These are phyloP conservation scores for Cataglyphis cursor DNA, from an alignment of 2,888 invertebrate species.

Conservation along the genomic window DNA sequence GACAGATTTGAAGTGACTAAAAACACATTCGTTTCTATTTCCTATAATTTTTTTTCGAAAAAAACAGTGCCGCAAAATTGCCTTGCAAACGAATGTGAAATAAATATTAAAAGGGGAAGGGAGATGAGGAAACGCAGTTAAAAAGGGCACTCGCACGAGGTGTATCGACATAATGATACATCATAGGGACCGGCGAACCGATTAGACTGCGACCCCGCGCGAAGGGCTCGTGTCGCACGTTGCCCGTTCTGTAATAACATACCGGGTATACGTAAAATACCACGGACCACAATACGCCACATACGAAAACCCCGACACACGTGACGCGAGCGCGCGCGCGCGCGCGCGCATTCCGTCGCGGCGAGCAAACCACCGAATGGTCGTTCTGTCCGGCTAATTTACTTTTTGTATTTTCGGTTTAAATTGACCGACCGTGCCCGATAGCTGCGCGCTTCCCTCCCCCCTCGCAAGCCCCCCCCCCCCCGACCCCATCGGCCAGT, in stretches of 20 bases:
- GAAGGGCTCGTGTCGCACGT: constrained; percentile 11
- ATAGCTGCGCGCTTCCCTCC: constrained; percentile 67
- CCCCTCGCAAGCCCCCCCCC: not conserved
- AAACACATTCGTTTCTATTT: not conserved
- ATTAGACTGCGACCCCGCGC: constrained; percentile 58
- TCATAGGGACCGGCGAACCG: not conserved
- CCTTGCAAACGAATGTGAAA: not conserved
- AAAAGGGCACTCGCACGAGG: not conserved
- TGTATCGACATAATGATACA: constrained; percentile 11
- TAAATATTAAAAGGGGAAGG: not conserved
- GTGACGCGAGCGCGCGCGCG: constrained; percentile 78
- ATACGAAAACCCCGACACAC: constrained; percentile 81
- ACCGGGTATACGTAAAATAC: constrained; percentile 83
- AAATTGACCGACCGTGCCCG: constrained; percentile 83
- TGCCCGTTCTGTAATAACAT: constrained; percentile 72
- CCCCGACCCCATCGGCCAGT: constrained; percentile 10
- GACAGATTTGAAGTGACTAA: not conserved
- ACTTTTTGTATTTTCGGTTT: constrained; percentile 86
- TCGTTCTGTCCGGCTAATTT: constrained; percentile 84
- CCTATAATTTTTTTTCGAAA: not conserved
- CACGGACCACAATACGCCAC: constrained; percentile 82
- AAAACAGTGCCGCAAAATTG: not conserved
- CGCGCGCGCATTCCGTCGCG: constrained; percentile 32
- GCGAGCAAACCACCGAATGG: constrained; percentile 77
- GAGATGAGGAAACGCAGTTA: not conserved